A percentile compares a stretch with the other conserved stretches of the same genome.
These are phyloP conservation scores for Temnothorax curvispinosus DNA, from an alignment of 1,140 invertebrate genomes.

Conservation along the genomic window DNA sequence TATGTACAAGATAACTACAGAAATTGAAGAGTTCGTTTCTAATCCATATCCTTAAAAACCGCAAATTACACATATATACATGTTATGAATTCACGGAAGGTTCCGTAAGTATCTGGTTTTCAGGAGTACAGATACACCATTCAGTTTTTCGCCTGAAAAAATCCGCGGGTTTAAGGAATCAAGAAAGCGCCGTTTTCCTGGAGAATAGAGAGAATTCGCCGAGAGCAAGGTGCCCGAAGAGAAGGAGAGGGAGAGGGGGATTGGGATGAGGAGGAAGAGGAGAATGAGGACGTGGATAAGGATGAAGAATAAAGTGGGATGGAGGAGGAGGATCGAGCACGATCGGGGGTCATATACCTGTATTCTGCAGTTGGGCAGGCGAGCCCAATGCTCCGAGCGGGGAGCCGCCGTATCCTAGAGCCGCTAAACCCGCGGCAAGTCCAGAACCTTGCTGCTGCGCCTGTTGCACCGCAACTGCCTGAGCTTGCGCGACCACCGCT, in stretches of 20 bases:
- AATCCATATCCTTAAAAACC: constrained; percentile 1
- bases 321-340: background rate
- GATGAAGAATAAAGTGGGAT: no score
- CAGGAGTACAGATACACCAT: background rate
- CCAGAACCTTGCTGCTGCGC: constrained; percentile 85
- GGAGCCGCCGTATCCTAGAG: constrained; percentile 84
- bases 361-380: constrained; percentile 84
- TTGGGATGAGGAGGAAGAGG: background rate
- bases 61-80: background rate
- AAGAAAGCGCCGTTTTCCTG: background rate
- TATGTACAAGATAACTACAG: constrained; percentile 21
- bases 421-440: constrained; percentile 84
- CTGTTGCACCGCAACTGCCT: constrained; percentile 85
- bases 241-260: background rate
- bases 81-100: background rate
- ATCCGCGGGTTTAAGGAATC: background rate
- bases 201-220: background rate
- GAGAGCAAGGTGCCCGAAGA: background rate
- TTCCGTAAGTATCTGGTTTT: background rate
- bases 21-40: background rate
- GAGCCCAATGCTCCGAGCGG: constrained; percentile 85
- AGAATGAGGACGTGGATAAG: background rate
- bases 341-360: constrained; percentile 79
- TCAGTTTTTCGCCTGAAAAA: background rate
- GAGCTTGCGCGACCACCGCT: constrained; percentile 84